A percentile compares a stretch with the other conserved stretches of the same genome.
These are phyloP conservation scores for Cyprinodon brontotheroides DNA, from an alignment of 2,113 vertebrate species.

Conservation along the genomic window DNA sequence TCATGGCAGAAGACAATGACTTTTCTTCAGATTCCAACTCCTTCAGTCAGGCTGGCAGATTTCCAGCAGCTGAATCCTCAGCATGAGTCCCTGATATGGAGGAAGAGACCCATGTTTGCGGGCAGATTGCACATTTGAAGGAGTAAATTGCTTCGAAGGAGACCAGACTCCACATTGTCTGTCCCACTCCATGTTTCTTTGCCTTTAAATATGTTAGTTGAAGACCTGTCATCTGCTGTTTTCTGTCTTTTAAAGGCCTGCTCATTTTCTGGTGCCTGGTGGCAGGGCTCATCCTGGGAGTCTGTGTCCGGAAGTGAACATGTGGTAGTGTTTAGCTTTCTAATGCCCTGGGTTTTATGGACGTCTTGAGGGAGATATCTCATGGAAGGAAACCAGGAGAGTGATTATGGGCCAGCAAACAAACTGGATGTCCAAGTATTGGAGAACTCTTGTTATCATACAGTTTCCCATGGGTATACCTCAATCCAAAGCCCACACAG, in stretches of 20 bases:
- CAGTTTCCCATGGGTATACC: conserved; percentile 68
- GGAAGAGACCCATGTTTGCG: conserved; percentile 69
- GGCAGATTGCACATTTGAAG: conserved; percentile 73
- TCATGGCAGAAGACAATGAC: conserved; percentile 43
- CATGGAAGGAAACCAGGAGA: conserved; percentile 73
- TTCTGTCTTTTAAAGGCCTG: conserved; percentile 57
- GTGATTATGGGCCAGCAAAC: conserved; percentile 74
- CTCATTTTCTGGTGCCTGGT: conserved; percentile 42
- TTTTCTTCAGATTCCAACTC: conserved; percentile 57
- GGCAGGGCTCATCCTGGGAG: conserved; percentile 47
- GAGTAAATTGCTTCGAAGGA: conserved; percentile 67
- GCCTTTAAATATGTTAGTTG: conserved; percentile 71
- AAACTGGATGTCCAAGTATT: conserved; percentile 72
- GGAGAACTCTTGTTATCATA: conserved; percentile 73
- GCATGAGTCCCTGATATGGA: conserved; percentile 66
- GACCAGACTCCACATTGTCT: conserved; percentile 69
- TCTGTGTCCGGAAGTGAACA: conserved; percentile 78
- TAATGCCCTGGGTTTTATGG: conserved; percentile 74
- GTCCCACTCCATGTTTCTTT: conserved; percentile 57
- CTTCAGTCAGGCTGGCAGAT: conserved; percentile 61
- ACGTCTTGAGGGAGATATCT: conserved; percentile 75
- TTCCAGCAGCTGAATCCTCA: conserved; percentile 57
- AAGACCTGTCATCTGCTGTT: conserved; percentile 71
- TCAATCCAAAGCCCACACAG: conserved; percentile 76
- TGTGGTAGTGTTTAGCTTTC: conserved; percentile 82